Conservation (phyloP, 2,888 invertebrate genomes). For the Macaria liturata region DNA sequence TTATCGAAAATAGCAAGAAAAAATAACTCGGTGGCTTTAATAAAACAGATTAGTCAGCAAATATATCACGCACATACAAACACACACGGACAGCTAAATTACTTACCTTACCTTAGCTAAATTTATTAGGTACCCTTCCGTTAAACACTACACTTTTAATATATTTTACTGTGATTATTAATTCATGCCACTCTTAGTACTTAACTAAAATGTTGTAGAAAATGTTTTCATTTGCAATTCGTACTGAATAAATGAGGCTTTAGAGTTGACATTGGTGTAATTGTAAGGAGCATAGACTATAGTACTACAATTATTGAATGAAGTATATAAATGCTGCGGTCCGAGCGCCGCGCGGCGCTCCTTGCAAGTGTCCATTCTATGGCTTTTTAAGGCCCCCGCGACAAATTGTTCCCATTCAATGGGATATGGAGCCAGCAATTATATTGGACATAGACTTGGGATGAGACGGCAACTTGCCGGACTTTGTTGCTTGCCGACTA, state of each 20-base stretch:
- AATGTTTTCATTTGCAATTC: too few relatives aligned
- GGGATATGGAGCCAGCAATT: conserved; percentile 63
- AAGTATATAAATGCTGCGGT: conserved; percentile 75
- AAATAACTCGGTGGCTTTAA: conserved; percentile 18
- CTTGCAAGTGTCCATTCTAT: conserved; percentile 68
- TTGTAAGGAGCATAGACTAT: conserved; percentile 6
- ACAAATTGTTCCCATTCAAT: conserved; percentile 47
- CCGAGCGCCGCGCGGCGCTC: conserved; percentile 65
- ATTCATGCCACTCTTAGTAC: too few relatives aligned
- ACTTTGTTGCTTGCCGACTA: not conserved
- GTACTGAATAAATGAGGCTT: too few relatives aligned
- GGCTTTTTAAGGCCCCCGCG: conserved; percentile 39
- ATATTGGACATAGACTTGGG: conserved; percentile 40
- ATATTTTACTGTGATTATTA: too few relatives aligned
- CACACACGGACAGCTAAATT: conserved; percentile 13
- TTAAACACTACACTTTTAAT: too few relatives aligned
- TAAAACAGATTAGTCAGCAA: conserved; percentile 60
- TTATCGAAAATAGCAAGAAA: too few relatives aligned
- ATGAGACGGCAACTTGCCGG: conserved; percentile 17
- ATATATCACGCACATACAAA: conserved; percentile 60
- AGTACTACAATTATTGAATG: conserved; percentile 73
- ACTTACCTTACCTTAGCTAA: too few relatives aligned
- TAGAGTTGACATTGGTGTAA: conserved; percentile 1
- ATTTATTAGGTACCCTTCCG: too few relatives aligned
- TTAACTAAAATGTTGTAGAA: too few relatives aligned